A percentile compares a stretch with the other conserved stretches of the same genome.
Conservation (phyloP, 2,888 invertebrate genomes). For the Hirtodrosophila histrioides region DNA sequence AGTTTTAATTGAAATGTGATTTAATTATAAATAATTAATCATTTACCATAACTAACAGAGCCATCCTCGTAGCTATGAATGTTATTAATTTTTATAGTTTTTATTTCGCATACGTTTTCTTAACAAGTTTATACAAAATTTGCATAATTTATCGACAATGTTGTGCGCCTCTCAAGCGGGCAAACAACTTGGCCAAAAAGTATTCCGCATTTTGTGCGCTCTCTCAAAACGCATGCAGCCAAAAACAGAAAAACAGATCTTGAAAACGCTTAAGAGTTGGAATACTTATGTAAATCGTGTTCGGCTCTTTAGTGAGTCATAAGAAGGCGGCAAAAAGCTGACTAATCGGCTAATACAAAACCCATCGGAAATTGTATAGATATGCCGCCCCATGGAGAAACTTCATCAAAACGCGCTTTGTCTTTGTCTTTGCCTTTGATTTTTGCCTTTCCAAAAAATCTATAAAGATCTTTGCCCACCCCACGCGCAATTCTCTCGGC, state of each 20-base stretch:
- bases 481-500: conserved; percentile 22
- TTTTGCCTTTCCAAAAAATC: conserved; percentile 20
- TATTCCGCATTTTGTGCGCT: conserved; percentile 42
- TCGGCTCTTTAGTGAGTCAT: conserved; percentile 25
- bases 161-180: conserved; percentile 28
- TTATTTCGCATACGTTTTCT: conserved; percentile 12
- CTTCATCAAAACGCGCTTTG: conserved; percentile 29
- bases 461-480: conserved; percentile 12
- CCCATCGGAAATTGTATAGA: conserved; percentile 11
- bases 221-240: conserved; percentile 18
- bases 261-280: neutral
- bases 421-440: conserved; percentile 18
- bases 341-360: conserved; percentile 8
- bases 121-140: conserved; percentile 46
- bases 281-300: conserved; percentile 17
- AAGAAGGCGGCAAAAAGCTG: neutral
- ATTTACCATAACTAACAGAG: neutral
- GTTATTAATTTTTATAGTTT: conserved; percentile 2
- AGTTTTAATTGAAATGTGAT: too few relatives aligned
- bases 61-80: conserved; percentile 5
- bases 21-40: neutral
- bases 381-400: conserved; percentile 18
- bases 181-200: conserved; percentile 25
- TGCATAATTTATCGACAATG: conserved; percentile 60
- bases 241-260: neutral